A percentile compares a stretch with the other conserved stretches of the same genome.
These are phyloP conservation scores for Leuciscus waleckii DNA, from an alignment of 2,797 vertebrate genomes.

Conservation along the genomic window DNA sequence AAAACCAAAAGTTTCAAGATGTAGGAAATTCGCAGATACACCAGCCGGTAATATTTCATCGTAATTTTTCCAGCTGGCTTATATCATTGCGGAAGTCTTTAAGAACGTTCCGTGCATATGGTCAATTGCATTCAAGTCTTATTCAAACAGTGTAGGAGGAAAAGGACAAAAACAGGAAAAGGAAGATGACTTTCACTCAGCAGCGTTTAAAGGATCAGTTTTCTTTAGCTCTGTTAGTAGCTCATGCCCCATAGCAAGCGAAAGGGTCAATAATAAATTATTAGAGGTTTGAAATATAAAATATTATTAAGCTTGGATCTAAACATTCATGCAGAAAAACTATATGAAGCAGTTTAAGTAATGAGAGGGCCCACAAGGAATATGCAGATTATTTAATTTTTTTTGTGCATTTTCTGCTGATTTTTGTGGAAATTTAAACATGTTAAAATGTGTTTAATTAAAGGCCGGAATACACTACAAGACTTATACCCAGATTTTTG, in stretches of 20 bases:
- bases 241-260: conserved; percentile 55
- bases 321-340: conserved; percentile 10
- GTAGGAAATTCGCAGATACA: too few relatives aligned
- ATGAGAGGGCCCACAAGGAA: conserved; percentile 11
- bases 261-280: conserved; percentile 53
- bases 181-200: conserved; percentile 49
- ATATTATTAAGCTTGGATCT: background rate
- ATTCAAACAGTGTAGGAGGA: conserved; percentile 69
- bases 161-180: conserved; percentile 57
- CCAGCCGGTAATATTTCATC: too few relatives aligned
- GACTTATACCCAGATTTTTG: background rate
- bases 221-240: conserved; percentile 36
- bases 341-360: background rate
- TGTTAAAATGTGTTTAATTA: background rate
- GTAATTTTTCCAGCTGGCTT: too few relatives aligned
- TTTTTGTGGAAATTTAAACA: background rate
- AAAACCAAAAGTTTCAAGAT: too few relatives aligned
- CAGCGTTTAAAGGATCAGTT: conserved; percentile 14
- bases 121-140: conserved; percentile 52
- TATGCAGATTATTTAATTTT: background rate
- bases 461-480: background rate
- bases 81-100: too few relatives aligned
- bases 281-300: conserved; percentile 36
- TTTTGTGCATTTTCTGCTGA: background rate
- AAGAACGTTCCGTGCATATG: too few relatives aligned